Conservation (phyloP, 2,888 invertebrate genomes). For the Phorcus lineatus region DNA sequence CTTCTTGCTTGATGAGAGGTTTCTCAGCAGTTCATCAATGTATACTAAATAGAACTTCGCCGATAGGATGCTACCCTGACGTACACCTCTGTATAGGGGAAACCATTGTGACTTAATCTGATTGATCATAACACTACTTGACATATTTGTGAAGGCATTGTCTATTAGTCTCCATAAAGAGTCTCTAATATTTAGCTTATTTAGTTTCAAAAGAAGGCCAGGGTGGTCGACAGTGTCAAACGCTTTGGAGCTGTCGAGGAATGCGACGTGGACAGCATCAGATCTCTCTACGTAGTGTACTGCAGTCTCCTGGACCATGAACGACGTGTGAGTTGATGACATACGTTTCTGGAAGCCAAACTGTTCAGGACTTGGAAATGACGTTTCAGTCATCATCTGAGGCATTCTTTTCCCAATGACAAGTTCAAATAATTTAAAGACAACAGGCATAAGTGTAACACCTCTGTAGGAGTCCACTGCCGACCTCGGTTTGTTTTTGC, state of each 20-base stretch:
- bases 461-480: no score
- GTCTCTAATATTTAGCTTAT: background rate
- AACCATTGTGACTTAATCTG: background rate
- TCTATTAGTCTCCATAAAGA: background rate
- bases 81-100: background rate
- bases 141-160: background rate
- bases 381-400: background rate
- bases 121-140: background rate
- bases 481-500: no score
- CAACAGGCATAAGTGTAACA: no score
- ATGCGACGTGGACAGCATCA: background rate
- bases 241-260: background rate
- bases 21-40: no score
- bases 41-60: no score
- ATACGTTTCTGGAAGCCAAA: background rate
- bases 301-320: background rate
- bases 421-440: background rate
- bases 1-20: no score
- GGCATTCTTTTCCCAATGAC: background rate
- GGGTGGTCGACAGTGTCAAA: background rate
- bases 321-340: background rate
- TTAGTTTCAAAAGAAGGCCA: background rate
- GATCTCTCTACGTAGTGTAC: background rate
- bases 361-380: background rate
- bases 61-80: no score